Evolutionary conservation across 2,797 vertebrate genomes (phyloP).

Genomic region (Melanotaenia boesemani): DNA sequence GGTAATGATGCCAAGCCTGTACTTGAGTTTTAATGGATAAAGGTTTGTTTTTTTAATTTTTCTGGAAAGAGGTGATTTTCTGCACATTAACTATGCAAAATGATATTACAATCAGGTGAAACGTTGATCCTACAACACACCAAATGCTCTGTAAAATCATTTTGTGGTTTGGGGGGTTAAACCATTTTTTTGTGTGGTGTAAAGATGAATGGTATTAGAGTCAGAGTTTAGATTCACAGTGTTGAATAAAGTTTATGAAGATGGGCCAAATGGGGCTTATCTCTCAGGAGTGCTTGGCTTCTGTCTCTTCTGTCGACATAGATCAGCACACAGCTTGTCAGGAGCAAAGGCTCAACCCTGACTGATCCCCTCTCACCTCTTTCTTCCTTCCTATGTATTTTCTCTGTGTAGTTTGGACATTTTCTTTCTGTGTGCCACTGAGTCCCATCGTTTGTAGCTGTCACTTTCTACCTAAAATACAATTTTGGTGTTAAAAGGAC

Average conservation of each 20-base stretch:
- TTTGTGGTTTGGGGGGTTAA: constrained; percentile 42
- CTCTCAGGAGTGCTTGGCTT: constrained; percentile 48
- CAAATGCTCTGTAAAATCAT: constrained; percentile 24
- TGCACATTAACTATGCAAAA: constrained; percentile 44
- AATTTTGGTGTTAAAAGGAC: too few species aligned
- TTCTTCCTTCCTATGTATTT: constrained; percentile 16
- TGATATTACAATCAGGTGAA: constrained; percentile 33
- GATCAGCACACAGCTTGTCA: constrained; percentile 59
- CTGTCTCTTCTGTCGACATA: constrained; percentile 51
- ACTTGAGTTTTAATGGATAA: constrained; percentile 28
- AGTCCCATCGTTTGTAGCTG: constrained; percentile 11
- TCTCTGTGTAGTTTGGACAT: constrained; percentile 26
- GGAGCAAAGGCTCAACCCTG: constrained; percentile 47
- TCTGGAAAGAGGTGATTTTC: constrained; percentile 36
- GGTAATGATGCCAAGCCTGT: constrained; percentile 55
- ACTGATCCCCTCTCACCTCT: constrained; percentile 42
- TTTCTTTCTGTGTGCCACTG: constrained; percentile 6
- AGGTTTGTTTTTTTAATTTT: constrained; percentile 31
- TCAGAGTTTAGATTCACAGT: constrained; percentile 41
- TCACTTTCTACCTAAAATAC: background rate
- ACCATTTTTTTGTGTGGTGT: constrained; percentile 35
- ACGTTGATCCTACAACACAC: constrained; percentile 30
- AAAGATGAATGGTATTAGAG: constrained; percentile 34
- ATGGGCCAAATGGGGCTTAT: constrained; percentile 50
- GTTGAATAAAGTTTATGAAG: constrained; percentile 51